phyloP scores from a whole-genome alignment of 2,797 vertebrate species.

The Malacoraja senta region DNA sequence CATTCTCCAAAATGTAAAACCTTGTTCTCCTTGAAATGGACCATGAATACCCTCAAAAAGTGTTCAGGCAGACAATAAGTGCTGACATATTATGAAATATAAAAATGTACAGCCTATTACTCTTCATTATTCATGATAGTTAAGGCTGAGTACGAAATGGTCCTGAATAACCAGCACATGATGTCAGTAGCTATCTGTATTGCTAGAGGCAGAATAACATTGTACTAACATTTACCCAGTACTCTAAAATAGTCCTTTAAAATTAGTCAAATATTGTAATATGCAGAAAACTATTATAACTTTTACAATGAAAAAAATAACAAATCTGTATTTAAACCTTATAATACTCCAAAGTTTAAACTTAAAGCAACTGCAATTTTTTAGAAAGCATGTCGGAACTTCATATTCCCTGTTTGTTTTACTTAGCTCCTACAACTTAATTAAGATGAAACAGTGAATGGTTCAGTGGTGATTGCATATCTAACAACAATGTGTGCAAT shows the following conservation, averaged over 20 bases:
- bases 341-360: no score
- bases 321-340: no score
- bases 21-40: not conserved
- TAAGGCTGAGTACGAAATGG: not conserved
- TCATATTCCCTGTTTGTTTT: constrained; percentile 1
- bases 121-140: not conserved
- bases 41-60: not conserved
- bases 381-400: no score
- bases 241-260: not conserved
- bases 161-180: not conserved
- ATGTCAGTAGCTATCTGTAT: not conserved
- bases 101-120: not conserved
- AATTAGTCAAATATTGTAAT: not conserved
- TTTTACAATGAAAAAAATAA: no score
- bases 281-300: not conserved
- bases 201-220: not conserved
- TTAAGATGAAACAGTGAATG: not conserved
- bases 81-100: not conserved
- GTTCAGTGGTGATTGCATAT: not conserved
- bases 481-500: not conserved
- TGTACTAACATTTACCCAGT: not conserved
- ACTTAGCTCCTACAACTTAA: not conserved
- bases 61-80: not conserved
- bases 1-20: not conserved
- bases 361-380: no score